A percentile compares a stretch with the other conserved stretches of the same genome.
Conservation (phyloP, 2,797 vertebrate species). For the Aldrovandia affinis region DNA sequence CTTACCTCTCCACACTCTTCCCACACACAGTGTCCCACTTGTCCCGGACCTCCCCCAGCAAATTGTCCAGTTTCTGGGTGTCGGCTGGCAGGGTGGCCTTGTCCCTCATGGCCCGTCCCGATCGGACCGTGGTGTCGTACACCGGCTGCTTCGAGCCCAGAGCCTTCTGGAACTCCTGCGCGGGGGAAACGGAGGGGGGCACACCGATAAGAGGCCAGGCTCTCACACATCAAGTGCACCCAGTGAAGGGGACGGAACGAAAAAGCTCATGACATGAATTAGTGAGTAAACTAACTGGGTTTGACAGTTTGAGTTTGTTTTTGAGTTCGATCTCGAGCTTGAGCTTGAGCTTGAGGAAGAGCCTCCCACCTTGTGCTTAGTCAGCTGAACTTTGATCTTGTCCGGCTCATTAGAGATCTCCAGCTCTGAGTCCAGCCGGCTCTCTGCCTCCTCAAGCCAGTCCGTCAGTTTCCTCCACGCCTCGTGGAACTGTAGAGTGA, state of each 20-base stretch:
- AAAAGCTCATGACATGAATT: not conserved
- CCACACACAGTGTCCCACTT: conserved; percentile 99
- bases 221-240: not conserved
- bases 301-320: not conserved
- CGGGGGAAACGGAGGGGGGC: not conserved
- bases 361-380: conserved; percentile 89
- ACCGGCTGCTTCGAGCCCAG: conserved; percentile 96
- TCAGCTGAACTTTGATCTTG: conserved; percentile 95
- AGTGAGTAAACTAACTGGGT: not conserved
- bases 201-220: not conserved
- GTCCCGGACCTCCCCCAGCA: conserved; percentile 93
- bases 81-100: conserved; percentile 89
- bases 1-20: conserved; percentile 95
- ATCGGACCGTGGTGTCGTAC: conserved; percentile 95
- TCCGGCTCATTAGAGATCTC: conserved; percentile 98
- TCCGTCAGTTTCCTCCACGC: conserved; percentile 97
- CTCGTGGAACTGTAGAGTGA: conserved; percentile 86
- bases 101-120: conserved; percentile 91
- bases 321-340: not conserved
- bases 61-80: conserved; percentile 89
- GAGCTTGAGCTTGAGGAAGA: not conserved
- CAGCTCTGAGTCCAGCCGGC: conserved; percentile 90
- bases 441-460: conserved; percentile 97
- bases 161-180: conserved; percentile 95
- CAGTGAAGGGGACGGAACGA: not conserved